Percentiles rank a stretch among this genome's conserved stretches.
Conservation (phyloP, 30 jellyfish, hydroid and myxozoan genomes). For the Clytia hemisphaerica region DNA sequence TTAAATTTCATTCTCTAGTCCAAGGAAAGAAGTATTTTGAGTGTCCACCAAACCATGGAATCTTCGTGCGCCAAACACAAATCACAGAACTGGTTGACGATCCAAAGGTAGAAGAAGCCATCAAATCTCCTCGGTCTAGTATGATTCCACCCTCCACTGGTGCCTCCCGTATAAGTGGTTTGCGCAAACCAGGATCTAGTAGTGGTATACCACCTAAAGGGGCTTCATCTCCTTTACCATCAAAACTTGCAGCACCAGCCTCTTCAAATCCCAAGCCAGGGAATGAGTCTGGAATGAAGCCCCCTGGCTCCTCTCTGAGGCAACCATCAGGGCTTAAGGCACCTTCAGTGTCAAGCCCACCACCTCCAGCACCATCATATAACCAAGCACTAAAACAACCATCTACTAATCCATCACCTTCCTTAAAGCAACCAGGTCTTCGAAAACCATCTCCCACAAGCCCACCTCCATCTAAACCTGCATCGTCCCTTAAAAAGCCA, state of each 20-base stretch:
- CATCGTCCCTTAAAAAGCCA: too few relatives aligned
- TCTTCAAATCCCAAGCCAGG: slow-evolving; percentile 20
- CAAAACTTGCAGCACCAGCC: slow-evolving; percentile 36
- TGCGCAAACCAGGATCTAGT: slow-evolving; percentile 26
- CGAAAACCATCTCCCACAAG: background rate
- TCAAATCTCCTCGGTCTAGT: slow-evolving; percentile 13
- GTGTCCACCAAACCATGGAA: slow-evolving; percentile 90
- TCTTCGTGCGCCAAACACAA: slow-evolving; percentile 91
- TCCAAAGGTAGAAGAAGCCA: slow-evolving; percentile 18
- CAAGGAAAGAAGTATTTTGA: slow-evolving; percentile 74
- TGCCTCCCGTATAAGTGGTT: slow-evolving; percentile 13
- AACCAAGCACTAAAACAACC: too few relatives aligned
- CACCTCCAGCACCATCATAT: too few relatives aligned
- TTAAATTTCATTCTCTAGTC: slow-evolving; percentile 21
- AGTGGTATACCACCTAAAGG: slow-evolving; percentile 17
- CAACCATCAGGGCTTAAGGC: slow-evolving; percentile 6
- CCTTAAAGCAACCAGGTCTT: too few relatives aligned
- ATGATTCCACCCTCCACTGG: slow-evolving; percentile 25
- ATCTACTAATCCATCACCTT: too few relatives aligned
- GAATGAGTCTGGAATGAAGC: too few relatives aligned
- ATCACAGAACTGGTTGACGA: slow-evolving; percentile 40
- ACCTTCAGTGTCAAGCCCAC: too few relatives aligned
- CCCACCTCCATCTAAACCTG: background rate
- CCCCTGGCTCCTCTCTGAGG: slow-evolving; percentile 43
- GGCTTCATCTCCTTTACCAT: slow-evolving; percentile 44